Percentiles rank a stretch among this genome's conserved stretches.
phyloP scores from a whole-genome alignment of 2,888 invertebrate genomes.

The Alsophila aescularia region DNA sequence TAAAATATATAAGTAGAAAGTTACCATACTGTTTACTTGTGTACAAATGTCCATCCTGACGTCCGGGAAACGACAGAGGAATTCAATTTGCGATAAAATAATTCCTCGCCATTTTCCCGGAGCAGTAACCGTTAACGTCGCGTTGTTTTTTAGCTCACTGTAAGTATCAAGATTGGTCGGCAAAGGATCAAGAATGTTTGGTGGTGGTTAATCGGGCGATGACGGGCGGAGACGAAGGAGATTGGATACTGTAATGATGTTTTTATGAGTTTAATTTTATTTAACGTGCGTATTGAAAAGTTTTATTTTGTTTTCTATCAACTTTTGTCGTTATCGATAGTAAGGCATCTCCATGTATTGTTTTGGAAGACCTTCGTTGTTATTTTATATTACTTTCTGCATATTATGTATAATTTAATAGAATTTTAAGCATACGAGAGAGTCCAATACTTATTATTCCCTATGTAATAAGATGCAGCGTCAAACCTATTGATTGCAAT shows the following conservation, averaged over 20 bases:
- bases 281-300: not conserved
- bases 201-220: not conserved
- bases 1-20: too few relatives aligned
- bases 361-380: too few relatives aligned
- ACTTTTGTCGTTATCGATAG: too few relatives aligned
- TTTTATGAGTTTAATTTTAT: conserved; percentile 15
- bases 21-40: not conserved
- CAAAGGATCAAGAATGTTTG: conserved; percentile 13
- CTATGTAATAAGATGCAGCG: too few relatives aligned
- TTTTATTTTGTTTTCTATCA: conserved; percentile 3
- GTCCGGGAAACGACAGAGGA: conserved; percentile 15
- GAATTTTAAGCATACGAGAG: too few relatives aligned
- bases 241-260: conserved; percentile 11
- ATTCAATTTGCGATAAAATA: conserved; percentile 40
- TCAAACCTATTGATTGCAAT: too few relatives aligned
- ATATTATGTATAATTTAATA: too few relatives aligned
- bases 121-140: conserved; percentile 17
- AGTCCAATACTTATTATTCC: too few relatives aligned
- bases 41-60: conserved; percentile 1
- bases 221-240: conserved; percentile 5
- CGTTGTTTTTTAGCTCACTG: conserved; percentile 19
- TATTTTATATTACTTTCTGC: too few relatives aligned
- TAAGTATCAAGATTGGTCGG: conserved; percentile 14
- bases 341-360: too few relatives aligned
- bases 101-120: conserved; percentile 29